These are phyloP conservation scores for Lochmaea crataegi DNA, from an alignment of 2,888 invertebrate species.

Conservation along the genomic window DNA sequence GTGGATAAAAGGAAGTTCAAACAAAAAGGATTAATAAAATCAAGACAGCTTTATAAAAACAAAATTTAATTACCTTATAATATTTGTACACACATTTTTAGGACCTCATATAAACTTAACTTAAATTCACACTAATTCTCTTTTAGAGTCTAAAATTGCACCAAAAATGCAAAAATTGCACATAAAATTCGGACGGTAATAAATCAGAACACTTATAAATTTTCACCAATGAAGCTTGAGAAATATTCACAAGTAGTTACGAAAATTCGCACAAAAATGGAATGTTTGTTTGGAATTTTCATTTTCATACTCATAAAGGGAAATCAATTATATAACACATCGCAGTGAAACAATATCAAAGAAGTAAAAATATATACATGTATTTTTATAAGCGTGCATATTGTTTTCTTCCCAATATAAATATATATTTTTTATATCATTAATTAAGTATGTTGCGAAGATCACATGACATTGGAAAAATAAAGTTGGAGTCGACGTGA, in stretches of 20 bases:
- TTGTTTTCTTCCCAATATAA: neutral
- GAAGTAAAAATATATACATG: no score
- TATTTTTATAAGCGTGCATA: no score
- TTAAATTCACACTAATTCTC: conserved; percentile 39
- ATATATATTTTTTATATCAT: neutral
- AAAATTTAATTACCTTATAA: neutral
- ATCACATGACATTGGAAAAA: no score
- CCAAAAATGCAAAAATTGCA: conserved; percentile 37
- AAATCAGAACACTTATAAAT: neutral
- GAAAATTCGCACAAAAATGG: no score
- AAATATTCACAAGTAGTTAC: no score
- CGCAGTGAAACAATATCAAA: no score
- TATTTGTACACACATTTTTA: neutral
- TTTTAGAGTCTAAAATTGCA: conserved; percentile 46
- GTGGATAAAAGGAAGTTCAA: no score
- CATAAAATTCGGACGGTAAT: conserved; percentile 29
- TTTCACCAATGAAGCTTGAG: neutral
- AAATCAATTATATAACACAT: no score
- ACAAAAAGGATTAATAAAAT: neutral
- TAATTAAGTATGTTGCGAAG: neutral
- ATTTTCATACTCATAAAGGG: no score
- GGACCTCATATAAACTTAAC: conserved; percentile 15
- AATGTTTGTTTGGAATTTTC: no score
- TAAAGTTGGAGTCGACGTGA: no score
- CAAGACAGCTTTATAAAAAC: conserved; percentile 1